Percentiles rank a stretch among this genome's conserved stretches.
phyloP scores from a whole-genome alignment of 2,888 invertebrate species.

The Drosophila fungiperda region DNA sequence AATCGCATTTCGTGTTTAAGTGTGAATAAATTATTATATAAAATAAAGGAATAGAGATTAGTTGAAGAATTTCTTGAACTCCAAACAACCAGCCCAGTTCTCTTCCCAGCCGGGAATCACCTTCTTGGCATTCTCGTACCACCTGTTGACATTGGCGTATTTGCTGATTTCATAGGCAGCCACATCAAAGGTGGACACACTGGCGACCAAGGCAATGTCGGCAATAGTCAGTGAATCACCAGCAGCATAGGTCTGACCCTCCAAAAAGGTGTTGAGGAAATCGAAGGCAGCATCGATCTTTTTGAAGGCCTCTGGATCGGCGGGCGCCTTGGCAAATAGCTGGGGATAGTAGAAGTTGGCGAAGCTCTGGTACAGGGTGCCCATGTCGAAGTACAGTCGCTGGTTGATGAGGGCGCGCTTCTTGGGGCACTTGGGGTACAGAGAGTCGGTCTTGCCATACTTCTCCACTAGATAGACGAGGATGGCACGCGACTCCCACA shows the following conservation, averaged over 20 bases:
- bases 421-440: conserved; percentile 91
- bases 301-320: conserved; percentile 89
- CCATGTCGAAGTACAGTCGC: conserved; percentile 92
- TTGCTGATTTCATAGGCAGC: conserved; percentile 89
- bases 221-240: conserved; percentile 91
- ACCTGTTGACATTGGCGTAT: conserved; percentile 89
- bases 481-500: conserved; percentile 95
- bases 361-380: conserved; percentile 90
- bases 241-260: conserved; percentile 89
- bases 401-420: conserved; percentile 92
- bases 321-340: conserved; percentile 87
- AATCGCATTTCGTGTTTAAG: conserved; percentile 48
- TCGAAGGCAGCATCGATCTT: conserved; percentile 89
- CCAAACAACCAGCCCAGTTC: conserved; percentile 87
- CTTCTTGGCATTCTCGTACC: conserved; percentile 87
- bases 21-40: conserved; percentile 45
- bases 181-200: conserved; percentile 90
- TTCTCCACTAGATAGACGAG: conserved; percentile 91
- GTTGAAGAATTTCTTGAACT: conserved; percentile 86
- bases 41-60: conserved; percentile 38
- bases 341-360: conserved; percentile 90
- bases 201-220: conserved; percentile 89
- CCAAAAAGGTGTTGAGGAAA: conserved; percentile 90
- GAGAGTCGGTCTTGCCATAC: conserved; percentile 91
- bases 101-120: conserved; percentile 88